Evolutionary conservation across 2,888 invertebrate species (phyloP).

Genomic region (Glyphotaelius pellucidus): DNA sequence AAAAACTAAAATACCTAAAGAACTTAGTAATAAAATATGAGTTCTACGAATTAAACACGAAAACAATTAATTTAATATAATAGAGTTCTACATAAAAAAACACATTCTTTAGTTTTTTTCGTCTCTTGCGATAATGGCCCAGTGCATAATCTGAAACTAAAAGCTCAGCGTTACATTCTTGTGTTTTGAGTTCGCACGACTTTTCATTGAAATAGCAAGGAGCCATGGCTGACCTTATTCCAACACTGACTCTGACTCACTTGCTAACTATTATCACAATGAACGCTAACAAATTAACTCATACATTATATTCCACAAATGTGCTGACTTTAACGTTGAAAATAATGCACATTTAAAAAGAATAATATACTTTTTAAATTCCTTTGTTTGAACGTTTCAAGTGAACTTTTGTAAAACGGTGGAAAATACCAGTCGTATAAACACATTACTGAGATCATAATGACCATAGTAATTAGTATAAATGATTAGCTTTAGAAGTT

Average conservation of each 20-base stretch:
- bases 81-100: background rate
- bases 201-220: background rate
- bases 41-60: no score
- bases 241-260: background rate
- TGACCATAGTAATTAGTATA: no score
- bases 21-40: no score
- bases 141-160: background rate
- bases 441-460: background rate
- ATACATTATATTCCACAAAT: background rate
- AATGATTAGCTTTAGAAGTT: no score
- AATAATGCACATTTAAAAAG: background rate
- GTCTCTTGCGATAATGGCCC: background rate
- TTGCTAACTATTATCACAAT: background rate
- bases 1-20: no score
- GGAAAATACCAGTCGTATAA: background rate
- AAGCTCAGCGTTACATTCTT: background rate
- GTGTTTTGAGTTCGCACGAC: background rate
- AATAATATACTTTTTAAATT: background rate
- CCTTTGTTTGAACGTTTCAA: background rate
- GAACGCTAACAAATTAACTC: background rate
- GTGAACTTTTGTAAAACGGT: background rate
- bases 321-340: background rate
- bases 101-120: background rate
- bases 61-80: no score
- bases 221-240: background rate